phyloP scores from a whole-genome alignment of 37 sponge, comb jelly and placozoan species.

The Beroe forskalii region DNA sequence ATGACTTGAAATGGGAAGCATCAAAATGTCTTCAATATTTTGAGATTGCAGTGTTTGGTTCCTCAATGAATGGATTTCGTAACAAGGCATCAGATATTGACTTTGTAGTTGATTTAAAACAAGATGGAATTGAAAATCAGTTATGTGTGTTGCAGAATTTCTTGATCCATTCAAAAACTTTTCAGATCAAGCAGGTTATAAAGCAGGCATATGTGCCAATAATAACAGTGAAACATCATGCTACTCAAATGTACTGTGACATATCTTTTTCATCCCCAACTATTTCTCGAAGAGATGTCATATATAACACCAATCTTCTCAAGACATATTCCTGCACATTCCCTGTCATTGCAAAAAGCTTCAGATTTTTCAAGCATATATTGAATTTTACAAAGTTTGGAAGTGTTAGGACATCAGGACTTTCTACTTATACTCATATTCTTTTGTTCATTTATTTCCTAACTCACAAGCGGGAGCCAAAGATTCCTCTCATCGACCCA shows the following conservation, averaged over 20 bases:
- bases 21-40: not conserved
- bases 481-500: not conserved
- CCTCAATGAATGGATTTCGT: slow-evolving; percentile 26
- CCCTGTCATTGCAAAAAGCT: not conserved
- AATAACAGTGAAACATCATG: not conserved
- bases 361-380: slow-evolving; percentile 33
- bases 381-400: slow-evolving; percentile 16
- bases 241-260: slow-evolving; percentile 8
- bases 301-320: slow-evolving; percentile 3
- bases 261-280: slow-evolving; percentile 31
- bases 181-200: not conserved
- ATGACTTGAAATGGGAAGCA: not conserved
- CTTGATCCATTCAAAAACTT: not conserved
- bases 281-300: not conserved
- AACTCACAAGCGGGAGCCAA: not conserved
- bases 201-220: not conserved
- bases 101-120: not conserved
- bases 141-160: not conserved
- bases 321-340: not conserved
- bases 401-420: not conserved
- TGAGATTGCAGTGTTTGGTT: not conserved
- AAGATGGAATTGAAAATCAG: slow-evolving; percentile 31
- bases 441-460: slow-evolving; percentile 27
- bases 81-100: slow-evolving; percentile 11
- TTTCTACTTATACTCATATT: slow-evolving; percentile 37